These are phyloP conservation scores for Bovichtus variegatus DNA, from an alignment of 2,797 vertebrate genomes.

Conservation along the genomic window DNA sequence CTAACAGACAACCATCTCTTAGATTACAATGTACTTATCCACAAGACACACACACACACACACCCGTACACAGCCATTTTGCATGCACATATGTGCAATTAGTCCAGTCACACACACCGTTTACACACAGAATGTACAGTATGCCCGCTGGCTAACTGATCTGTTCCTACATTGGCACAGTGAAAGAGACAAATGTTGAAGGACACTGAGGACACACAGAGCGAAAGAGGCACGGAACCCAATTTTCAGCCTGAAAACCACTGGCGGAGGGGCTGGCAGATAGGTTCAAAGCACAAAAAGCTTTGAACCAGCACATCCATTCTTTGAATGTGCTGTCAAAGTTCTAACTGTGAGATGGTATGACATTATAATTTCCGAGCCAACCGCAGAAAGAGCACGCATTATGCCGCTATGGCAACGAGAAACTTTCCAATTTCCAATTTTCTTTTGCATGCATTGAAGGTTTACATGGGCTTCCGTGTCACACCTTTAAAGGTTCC, in stretches of 20 bases:
- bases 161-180: slow-evolving; percentile 47
- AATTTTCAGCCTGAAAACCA: slow-evolving; percentile 56
- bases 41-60: slow-evolving; percentile 13
- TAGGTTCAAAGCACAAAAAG: slow-evolving; percentile 47
- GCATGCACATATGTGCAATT: slow-evolving; percentile 21
- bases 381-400: slow-evolving; percentile 19
- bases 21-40: slow-evolving; percentile 32
- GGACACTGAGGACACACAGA: slow-evolving; percentile 62
- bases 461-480: background rate
- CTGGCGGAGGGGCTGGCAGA: slow-evolving; percentile 30
- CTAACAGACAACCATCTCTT: slow-evolving; percentile 22
- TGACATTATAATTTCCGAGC: slow-evolving; percentile 38
- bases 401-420: slow-evolving; percentile 7
- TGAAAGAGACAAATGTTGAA: slow-evolving; percentile 57
- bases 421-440: slow-evolving; percentile 15
- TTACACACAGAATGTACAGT: no score
- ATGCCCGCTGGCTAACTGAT: slow-evolving; percentile 39
- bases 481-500: background rate
- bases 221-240: slow-evolving; percentile 38
- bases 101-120: slow-evolving; percentile 2
- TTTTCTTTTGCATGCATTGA: slow-evolving; percentile 15
- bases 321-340: slow-evolving; percentile 47
- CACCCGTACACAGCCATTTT: background rate
- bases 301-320: slow-evolving; percentile 38
- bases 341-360: slow-evolving; percentile 34